These are phyloP conservation scores for Pycnonotus jocosus DNA, from an alignment of 2,113 vertebrate species.

Conservation along the genomic window DNA sequence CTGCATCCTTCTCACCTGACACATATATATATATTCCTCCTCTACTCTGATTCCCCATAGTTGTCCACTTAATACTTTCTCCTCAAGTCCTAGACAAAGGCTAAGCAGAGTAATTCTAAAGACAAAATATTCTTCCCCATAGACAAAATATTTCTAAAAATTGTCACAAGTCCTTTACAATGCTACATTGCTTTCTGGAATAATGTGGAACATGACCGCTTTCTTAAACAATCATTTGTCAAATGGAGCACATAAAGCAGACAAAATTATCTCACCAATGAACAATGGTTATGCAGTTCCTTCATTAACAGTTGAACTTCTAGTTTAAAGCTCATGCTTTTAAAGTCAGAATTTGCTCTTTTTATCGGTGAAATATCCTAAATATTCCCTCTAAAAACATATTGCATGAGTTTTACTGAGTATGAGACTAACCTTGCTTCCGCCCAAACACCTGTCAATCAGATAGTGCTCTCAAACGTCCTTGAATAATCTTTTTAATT, in stretches of 20 bases:
- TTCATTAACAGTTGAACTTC: neutral
- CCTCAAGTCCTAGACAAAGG: neutral
- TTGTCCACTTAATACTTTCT: neutral
- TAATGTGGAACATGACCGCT: neutral
- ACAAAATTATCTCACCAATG: neutral
- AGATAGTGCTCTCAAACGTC: neutral
- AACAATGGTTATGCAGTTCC: neutral
- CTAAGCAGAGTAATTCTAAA: neutral
- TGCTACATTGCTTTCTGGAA: neutral
- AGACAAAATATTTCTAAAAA: neutral
- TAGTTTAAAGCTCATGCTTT: neutral
- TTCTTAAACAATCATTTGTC: neutral
- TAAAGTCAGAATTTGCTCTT: neutral
- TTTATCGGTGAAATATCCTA: neutral
- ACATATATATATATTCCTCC: neutral
- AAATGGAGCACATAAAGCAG: neutral
- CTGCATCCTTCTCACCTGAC: neutral
- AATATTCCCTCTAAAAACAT: neutral
- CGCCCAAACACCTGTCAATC: neutral
- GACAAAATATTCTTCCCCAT: neutral
- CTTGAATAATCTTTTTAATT: slow-evolving; percentile 1
- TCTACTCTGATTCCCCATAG: neutral
- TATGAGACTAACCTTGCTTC: neutral
- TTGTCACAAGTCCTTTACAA: neutral
- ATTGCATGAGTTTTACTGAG: neutral